A percentile compares a stretch with the other conserved stretches of the same genome.
These are phyloP conservation scores for Synchiropus splendidus DNA, from an alignment of 2,113 vertebrate species.

Conservation along the genomic window DNA sequence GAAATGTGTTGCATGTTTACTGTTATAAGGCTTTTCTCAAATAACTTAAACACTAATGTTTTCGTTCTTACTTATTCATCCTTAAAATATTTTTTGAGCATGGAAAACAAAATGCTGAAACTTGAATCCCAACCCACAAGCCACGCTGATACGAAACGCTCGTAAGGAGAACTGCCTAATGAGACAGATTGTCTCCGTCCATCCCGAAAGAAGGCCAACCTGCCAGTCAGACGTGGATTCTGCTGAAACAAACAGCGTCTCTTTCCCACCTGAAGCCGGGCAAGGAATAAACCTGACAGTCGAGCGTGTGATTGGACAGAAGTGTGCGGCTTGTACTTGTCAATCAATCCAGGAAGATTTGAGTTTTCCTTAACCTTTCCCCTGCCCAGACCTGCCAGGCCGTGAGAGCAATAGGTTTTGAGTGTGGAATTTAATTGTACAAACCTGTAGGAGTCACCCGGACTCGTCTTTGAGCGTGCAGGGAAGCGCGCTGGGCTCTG, in stretches of 20 bases:
- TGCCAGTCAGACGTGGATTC: constrained; percentile 59
- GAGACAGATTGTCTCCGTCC: constrained; percentile 58
- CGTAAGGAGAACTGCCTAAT: constrained; percentile 48
- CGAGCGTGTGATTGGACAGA: constrained; percentile 56
- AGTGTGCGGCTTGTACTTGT: constrained; percentile 47
- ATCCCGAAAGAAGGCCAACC: constrained; percentile 38
- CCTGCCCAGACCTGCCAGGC: constrained; percentile 37
- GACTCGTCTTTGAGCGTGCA: constrained; percentile 30
- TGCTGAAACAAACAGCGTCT: constrained; percentile 44
- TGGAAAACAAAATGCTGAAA: constrained; percentile 39
- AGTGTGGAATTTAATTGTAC: constrained; percentile 55
- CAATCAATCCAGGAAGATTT: constrained; percentile 54
- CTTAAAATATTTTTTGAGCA: too few species aligned
- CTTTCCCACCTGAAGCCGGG: constrained; percentile 31
- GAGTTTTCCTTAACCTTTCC: constrained; percentile 45
- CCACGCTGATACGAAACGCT: constrained; percentile 46
- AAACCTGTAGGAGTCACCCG: constrained; percentile 32
- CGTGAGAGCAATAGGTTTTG: constrained; percentile 59
- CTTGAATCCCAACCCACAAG: constrained; percentile 34
- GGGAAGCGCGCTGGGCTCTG: constrained; percentile 11
- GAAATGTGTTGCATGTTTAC: too few species aligned
- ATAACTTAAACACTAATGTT: too few species aligned
- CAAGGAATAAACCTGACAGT: constrained; percentile 55
- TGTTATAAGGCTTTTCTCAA: too few species aligned
- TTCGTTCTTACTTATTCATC: too few species aligned